Evolutionary conservation across 2,113 vertebrate species (phyloP).

Genomic region (Indicator indicator): DNA sequence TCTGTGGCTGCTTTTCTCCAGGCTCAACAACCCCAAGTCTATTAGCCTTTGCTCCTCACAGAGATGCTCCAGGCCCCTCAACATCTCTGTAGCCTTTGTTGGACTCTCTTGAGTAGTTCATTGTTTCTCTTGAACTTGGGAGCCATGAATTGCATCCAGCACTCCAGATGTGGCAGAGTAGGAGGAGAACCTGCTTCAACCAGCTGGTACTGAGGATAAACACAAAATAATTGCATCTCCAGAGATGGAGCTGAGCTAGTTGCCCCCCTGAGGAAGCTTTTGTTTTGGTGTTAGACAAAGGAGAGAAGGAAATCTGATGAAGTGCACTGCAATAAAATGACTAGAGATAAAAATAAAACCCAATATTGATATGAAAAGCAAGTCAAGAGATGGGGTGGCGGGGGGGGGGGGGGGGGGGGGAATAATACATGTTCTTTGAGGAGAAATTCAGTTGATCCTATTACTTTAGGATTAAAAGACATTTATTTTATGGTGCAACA

Average conservation of each 20-base stretch:
- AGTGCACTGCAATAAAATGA: neutral
- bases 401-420: neutral
- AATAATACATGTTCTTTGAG: too few species aligned
- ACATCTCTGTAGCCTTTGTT: too few species aligned
- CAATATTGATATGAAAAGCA: neutral
- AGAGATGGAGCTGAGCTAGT: slow-evolving; percentile 74
- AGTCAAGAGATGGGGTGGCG: neutral
- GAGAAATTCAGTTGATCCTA: neutral
- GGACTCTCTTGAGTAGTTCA: too few species aligned
- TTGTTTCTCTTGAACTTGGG: too few species aligned
- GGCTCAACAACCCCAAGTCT: too few species aligned
- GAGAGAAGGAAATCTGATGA: neutral
- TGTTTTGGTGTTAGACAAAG: slow-evolving; percentile 50
- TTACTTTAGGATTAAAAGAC: neutral
- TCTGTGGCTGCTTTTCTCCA: too few species aligned
- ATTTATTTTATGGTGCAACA: neutral
- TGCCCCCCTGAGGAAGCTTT: slow-evolving; percentile 56
- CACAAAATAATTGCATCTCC: slow-evolving; percentile 83
- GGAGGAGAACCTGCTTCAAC: too few species aligned
- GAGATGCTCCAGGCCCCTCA: too few species aligned
- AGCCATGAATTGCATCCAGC: too few species aligned
- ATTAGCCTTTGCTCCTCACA: too few species aligned
- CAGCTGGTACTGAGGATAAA: slow-evolving; percentile 6
- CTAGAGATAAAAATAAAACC: neutral
- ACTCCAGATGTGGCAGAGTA: too few species aligned